Evolutionary conservation across 2,888 invertebrate species (phyloP).

Genomic region (Caenorhabditis panamensis): DNA sequence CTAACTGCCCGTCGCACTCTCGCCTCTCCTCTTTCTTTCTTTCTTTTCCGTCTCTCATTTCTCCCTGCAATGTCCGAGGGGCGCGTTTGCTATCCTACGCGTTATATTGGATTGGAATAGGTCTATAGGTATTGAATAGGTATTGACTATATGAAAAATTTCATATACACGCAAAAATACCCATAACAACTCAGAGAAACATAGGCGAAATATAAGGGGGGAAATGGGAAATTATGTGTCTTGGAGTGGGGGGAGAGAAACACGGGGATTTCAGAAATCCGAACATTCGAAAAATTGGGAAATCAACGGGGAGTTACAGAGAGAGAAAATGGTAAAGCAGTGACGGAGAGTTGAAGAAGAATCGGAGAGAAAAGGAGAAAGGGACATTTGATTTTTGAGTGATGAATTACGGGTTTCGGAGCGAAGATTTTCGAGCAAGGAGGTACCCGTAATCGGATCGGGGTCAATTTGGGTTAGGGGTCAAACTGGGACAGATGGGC

Average conservation of each 20-base stretch:
- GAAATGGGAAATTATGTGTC: slow-evolving; percentile 20
- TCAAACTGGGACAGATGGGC: background rate
- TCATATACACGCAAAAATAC: slow-evolving; percentile 63
- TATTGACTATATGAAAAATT: slow-evolving; percentile 7
- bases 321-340: slow-evolving; percentile 15
- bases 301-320: background rate
- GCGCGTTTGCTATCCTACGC: too few relatives aligned
- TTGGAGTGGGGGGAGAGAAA: slow-evolving; percentile 5
- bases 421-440: slow-evolving; percentile 25
- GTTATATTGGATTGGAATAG: too few relatives aligned
- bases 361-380: background rate
- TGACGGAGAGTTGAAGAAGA: background rate
- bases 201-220: slow-evolving; percentile 13
- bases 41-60: too few relatives aligned
- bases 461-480: slow-evolving; percentile 28
- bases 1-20: too few relatives aligned
- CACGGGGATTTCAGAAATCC: slow-evolving; percentile 28
- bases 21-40: too few relatives aligned
- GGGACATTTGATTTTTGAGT: background rate
- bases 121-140: too few relatives aligned
- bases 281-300: slow-evolving; percentile 22
- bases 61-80: too few relatives aligned
- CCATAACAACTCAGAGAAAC: slow-evolving; percentile 38
- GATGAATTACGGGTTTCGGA: slow-evolving; percentile 6
- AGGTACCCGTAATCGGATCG: slow-evolving; percentile 31